phyloP scores from a whole-genome alignment of 2,113 vertebrate genomes.

The Leptobrachium ailaonicum region DNA sequence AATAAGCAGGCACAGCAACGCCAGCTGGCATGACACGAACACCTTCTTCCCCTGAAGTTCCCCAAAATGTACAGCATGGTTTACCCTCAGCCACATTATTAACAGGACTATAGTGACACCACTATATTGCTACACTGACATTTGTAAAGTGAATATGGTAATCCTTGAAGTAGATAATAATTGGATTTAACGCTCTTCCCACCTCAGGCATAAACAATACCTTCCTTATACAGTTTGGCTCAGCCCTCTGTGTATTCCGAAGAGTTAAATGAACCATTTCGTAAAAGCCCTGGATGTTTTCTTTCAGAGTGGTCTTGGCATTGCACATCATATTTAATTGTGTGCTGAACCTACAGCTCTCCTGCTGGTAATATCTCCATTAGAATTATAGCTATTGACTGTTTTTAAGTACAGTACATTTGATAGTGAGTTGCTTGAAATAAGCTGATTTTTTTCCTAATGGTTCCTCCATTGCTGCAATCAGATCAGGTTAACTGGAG shows the following conservation, averaged over 20 bases:
- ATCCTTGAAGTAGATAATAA: too few species aligned
- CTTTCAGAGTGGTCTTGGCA: slow-evolving; percentile 26
- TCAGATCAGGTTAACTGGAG: slow-evolving; percentile 47
- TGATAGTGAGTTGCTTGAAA: slow-evolving; percentile 46
- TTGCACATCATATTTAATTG: slow-evolving; percentile 29
- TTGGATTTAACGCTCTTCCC: too few species aligned
- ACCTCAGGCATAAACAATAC: too few species aligned
- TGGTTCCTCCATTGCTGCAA: slow-evolving; percentile 32
- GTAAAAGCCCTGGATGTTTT: slow-evolving; percentile 36
- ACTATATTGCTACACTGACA: too few species aligned
- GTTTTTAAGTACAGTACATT: slow-evolving; percentile 46
- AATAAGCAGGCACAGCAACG: too few species aligned
- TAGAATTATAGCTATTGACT: slow-evolving; percentile 48
- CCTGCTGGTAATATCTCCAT: slow-evolving; percentile 46
- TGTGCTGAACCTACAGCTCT: slow-evolving; percentile 35
- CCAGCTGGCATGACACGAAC: too few species aligned
- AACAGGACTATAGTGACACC: too few species aligned
- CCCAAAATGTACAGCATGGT: too few species aligned
- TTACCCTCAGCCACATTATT: too few species aligned
- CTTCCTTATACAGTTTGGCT: too few species aligned
- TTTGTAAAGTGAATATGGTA: too few species aligned
- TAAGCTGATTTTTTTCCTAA: slow-evolving; percentile 45
- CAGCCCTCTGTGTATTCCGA: background rate
- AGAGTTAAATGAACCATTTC: background rate
- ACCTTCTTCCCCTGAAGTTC: too few species aligned